Conservation (phyloP, 2,113 vertebrate species). For the Lepisosteus osseus region DNA sequence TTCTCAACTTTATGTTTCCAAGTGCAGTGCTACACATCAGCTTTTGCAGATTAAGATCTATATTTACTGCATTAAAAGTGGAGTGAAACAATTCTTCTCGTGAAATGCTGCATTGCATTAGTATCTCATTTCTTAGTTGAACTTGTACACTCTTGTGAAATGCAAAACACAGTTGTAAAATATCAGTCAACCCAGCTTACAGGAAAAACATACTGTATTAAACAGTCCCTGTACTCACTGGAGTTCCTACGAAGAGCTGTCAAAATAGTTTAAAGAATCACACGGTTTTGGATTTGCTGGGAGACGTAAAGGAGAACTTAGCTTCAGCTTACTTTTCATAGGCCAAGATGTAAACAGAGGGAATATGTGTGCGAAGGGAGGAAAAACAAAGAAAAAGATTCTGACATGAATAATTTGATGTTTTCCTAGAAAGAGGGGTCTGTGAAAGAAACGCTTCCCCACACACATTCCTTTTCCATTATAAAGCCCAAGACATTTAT, state of each 20-base stretch:
- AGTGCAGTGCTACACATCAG: no score
- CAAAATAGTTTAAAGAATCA: conserved; percentile 62
- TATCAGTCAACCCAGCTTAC: conserved; percentile 51
- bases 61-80: background rate
- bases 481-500: conserved; percentile 24
- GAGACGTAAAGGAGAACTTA: conserved; percentile 58
- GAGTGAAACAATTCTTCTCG: background rate
- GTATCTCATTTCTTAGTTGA: background rate
- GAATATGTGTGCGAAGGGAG: conserved; percentile 46
- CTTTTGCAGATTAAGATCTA: background rate
- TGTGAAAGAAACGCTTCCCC: conserved; percentile 54
- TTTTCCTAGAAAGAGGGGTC: conserved; percentile 65
- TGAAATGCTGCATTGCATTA: background rate
- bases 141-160: background rate
- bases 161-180: conserved; percentile 23
- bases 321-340: conserved; percentile 54
- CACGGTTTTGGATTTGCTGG: conserved; percentile 58
- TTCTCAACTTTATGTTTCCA: no score
- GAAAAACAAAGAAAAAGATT: conserved; percentile 33
- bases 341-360: conserved; percentile 62
- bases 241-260: conserved; percentile 45
- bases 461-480: conserved; percentile 49
- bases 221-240: background rate
- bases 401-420: conserved; percentile 63
- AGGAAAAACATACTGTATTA: conserved; percentile 40